phyloP scores from a whole-genome alignment of 2,888 invertebrate species.

The Antheraea yamamai region DNA sequence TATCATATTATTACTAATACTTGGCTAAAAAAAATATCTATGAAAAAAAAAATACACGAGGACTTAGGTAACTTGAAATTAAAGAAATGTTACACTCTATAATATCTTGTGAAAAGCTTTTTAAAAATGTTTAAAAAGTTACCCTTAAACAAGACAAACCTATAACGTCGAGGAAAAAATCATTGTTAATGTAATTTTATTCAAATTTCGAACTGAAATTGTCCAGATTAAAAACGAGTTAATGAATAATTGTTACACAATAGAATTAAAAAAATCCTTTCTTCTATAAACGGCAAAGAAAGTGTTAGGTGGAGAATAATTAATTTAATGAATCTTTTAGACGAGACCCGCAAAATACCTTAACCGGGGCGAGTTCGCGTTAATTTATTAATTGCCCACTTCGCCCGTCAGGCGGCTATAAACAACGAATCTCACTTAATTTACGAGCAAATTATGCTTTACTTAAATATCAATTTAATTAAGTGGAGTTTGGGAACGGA shows the following conservation, averaged over 20 bases:
- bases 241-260: not conserved
- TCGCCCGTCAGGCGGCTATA: slow-evolving; percentile 70
- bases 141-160: not conserved
- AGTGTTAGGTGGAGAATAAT: slow-evolving; percentile 58
- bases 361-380: slow-evolving; percentile 71
- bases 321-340: slow-evolving; percentile 75
- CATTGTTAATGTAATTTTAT: not conserved
- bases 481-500: slow-evolving; percentile 71
- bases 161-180: not conserved
- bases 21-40: too few relatives aligned
- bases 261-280: slow-evolving; percentile 26
- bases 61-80: too few relatives aligned
- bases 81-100: not conserved
- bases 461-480: slow-evolving; percentile 83
- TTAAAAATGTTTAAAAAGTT: not conserved
- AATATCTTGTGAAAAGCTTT: not conserved
- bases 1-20: too few relatives aligned
- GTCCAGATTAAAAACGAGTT: not conserved
- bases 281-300: slow-evolving; percentile 36
- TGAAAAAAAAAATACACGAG: too few relatives aligned
- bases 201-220: not conserved
- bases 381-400: slow-evolving; percentile 81
- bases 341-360: slow-evolving; percentile 63
- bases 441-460: slow-evolving; percentile 81
- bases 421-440: slow-evolving; percentile 81